Evolutionary conservation across 2,888 invertebrate genomes (phyloP), one percentile per base, ranked within the genome.

Genomic region (Meteorus cinctellus): DNA sequence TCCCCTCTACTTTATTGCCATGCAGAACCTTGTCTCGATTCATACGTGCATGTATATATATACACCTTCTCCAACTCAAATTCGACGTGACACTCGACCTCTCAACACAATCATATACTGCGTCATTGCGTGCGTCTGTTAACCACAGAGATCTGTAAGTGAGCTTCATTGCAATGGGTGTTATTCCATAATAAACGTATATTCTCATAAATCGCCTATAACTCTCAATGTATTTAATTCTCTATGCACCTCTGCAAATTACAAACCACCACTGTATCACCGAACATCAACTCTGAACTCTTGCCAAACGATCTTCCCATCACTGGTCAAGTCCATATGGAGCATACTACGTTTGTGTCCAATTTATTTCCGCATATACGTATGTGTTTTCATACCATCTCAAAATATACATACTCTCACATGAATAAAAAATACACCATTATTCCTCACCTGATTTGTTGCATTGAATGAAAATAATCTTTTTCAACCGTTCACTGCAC

Each of bases 11-110:
- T 65, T 34, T 41, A 45, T 72, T 31, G 36, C 62, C 31, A 45
- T 51, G 45, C 51, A 62, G 24, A 6, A 55, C 45, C 31, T 75
- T 41, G 41, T 71, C 59, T 36, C 66, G 19, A n/a, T 41, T 12
- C 12, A 51, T 71, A 59, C n/a, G 16, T 55, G 27, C n/a, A 34
- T 34, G 34, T 34, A 34, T 34, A 66, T 29, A 24, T 36, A 48
- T n/a, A 36, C 24, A 31, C 70, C 73, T 65, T 14, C 51, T 36
- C 41, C 51, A 29, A 59, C 51, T 27, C 51, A 29, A 60, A 24
- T 59, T 74, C 73, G 72, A 69, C 67, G 60, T 70, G 51, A 34
- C 68, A 41, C 27, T 59, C 66, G 34, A 45, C 19, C 55, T 31
- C 73, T 48, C 62, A 27, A 36, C 36, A 14, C 63, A 41, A 48